Evolutionary conservation across 2,113 vertebrate species (phyloP).

Genomic region (Regulus satrapa): DNA sequence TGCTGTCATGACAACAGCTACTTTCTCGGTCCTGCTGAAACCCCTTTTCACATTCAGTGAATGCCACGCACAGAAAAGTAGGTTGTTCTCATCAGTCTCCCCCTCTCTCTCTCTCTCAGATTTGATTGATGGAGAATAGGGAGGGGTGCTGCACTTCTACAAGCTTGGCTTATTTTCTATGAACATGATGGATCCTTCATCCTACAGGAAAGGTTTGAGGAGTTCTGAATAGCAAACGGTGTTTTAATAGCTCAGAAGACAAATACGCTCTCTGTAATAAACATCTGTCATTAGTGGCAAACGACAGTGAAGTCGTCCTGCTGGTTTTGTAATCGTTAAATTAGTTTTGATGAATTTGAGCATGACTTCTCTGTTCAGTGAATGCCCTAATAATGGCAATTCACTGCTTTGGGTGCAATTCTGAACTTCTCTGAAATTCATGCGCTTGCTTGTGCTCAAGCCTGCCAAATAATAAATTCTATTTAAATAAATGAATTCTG

Average conservation of each 20-base stretch:
- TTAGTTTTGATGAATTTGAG: neutral
- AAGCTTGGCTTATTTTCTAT: neutral
- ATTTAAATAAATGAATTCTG: neutral
- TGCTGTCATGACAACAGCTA: constrained; percentile 66
- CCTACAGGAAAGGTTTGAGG: neutral
- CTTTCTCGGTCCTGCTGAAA: constrained; percentile 41
- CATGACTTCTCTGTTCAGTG: neutral
- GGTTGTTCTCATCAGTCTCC: constrained; percentile 38
- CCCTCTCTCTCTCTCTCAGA: neutral
- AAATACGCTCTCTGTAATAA: neutral
- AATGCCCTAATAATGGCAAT: neutral
- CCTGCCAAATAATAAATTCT: neutral
- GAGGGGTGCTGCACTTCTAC: neutral
- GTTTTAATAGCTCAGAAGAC: neutral
- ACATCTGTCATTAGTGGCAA: neutral
- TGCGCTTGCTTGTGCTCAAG: neutral
- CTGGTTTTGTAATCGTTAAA: neutral
- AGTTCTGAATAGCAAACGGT: neutral
- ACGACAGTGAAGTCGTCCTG: neutral
- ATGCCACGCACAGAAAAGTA: constrained; percentile 37
- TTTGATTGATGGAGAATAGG: constrained; percentile 28
- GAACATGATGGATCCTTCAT: neutral
- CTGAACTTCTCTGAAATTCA: neutral
- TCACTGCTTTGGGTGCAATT: neutral
- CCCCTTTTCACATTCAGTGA: constrained; percentile 54